Percentiles rank a stretch among this genome's conserved stretches.
Conservation (phyloP, 2,797 vertebrate genomes). For the Poecilia picta region DNA sequence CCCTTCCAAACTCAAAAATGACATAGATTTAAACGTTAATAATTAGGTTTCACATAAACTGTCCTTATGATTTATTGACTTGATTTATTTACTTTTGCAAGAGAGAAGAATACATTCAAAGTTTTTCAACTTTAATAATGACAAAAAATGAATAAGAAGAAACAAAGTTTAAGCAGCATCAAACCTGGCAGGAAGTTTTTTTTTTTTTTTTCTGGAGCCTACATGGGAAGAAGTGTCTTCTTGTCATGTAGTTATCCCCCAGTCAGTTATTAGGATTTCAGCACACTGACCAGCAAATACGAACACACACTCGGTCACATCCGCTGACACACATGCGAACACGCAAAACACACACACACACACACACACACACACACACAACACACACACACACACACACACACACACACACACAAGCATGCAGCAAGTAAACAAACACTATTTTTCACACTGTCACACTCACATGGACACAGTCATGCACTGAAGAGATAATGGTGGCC, state of each 20-base stretch:
- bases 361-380: constrained; percentile 54
- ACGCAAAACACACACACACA: constrained; percentile 38
- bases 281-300: constrained; percentile 71
- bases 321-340: constrained; percentile 58
- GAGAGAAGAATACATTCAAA: constrained; percentile 3
- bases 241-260: constrained; percentile 61
- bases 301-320: constrained; percentile 59
- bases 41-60: not conserved
- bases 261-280: constrained; percentile 69
- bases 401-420: constrained; percentile 40
- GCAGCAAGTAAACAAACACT: constrained; percentile 74
- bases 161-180: constrained; percentile 38
- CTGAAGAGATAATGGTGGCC: constrained; percentile 80
- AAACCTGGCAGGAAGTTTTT: constrained; percentile 41
- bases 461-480: constrained; percentile 75
- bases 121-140: constrained; percentile 29
- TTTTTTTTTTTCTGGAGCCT: constrained; percentile 23
- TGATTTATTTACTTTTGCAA: constrained; percentile 15
- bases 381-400: constrained; percentile 40
- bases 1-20: not conserved
- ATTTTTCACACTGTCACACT: constrained; percentile 77
- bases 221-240: constrained; percentile 37
- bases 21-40: not conserved
- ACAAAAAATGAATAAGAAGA: constrained; percentile 38
- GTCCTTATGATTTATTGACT: not conserved